Evolutionary conservation across 2,113 vertebrate genomes (phyloP).

Genomic region (Oryzias celebensis): DNA sequence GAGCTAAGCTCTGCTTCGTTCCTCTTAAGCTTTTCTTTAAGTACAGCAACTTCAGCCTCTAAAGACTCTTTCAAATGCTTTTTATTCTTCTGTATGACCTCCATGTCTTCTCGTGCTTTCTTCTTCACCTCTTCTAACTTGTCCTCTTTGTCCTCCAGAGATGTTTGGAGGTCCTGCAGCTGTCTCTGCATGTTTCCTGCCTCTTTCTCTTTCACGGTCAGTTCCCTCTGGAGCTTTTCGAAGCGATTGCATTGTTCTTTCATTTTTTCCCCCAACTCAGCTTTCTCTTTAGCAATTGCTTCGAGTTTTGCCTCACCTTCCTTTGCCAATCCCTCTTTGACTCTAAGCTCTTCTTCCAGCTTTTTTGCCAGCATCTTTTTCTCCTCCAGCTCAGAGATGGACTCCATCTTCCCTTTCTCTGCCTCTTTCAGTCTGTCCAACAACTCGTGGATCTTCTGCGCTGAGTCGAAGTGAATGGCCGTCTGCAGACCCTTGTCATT

Average conservation of each 20-base stretch:
- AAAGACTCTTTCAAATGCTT: conserved; percentile 67
- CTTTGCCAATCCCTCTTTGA: conserved; percentile 73
- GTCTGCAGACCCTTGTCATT: conserved; percentile 75
- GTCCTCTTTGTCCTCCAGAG: conserved; percentile 71
- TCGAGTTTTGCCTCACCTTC: conserved; percentile 70
- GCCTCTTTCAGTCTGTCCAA: conserved; percentile 79
- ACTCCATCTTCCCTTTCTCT: conserved; percentile 76
- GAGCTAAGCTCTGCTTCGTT: conserved; percentile 78
- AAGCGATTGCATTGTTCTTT: conserved; percentile 63
- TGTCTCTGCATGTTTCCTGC: conserved; percentile 77
- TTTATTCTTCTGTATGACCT: conserved; percentile 62
- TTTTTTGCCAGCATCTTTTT: conserved; percentile 71
- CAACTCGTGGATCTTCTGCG: conserved; percentile 78
- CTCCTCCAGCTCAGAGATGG: conserved; percentile 70
- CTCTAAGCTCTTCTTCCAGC: conserved; percentile 74
- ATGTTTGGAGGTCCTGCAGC: conserved; percentile 75
- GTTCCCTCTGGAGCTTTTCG: conserved; percentile 73
- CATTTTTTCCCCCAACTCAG: conserved; percentile 63
- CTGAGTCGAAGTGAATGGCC: conserved; percentile 70
- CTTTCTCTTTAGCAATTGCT: conserved; percentile 69
- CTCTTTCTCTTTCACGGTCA: conserved; percentile 77
- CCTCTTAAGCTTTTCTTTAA: conserved; percentile 71
- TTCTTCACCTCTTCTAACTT: conserved; percentile 60
- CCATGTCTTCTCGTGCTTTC: conserved; percentile 70
- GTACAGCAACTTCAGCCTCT: conserved; percentile 65